Conservation (phyloP, 2,888 invertebrate species). For the Eueremaeus valkanovi region DNA sequence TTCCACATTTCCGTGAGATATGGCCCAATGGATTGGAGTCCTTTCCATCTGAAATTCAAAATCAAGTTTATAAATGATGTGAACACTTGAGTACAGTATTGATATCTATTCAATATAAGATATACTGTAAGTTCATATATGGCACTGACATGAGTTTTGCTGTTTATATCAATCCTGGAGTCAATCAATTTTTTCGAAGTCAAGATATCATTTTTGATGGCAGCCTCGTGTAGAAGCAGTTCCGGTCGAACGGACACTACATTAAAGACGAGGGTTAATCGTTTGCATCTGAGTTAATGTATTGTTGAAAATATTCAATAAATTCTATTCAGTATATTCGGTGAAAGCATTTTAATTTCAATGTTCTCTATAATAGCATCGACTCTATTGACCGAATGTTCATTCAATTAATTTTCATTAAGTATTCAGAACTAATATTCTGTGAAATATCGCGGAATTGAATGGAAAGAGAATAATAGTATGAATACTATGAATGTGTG, state of each 20-base stretch:
- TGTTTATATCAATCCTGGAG: slow-evolving; percentile 53
- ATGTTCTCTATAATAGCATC: no score
- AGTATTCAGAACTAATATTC: no score
- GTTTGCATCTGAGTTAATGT: no score
- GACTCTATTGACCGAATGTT: no score
- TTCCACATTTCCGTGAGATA: slow-evolving; percentile 52
- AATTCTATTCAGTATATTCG: no score
- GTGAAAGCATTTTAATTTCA: no score
- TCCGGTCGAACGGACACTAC: slow-evolving; percentile 49
- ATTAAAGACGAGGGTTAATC: no score
- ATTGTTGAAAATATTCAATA: no score
- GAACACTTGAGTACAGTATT: no score
- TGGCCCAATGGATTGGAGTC: slow-evolving; percentile 54
- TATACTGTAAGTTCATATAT: neutral
- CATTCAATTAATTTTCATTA: no score
- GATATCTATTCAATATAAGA: no score
- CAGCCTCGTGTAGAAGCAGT: slow-evolving; percentile 53
- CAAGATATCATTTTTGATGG: slow-evolving; percentile 52
- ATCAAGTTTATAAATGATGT: neutral
- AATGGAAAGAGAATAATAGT: neutral
- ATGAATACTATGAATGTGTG: neutral
- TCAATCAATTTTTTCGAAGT: slow-evolving; percentile 50
- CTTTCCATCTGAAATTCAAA: slow-evolving; percentile 50
- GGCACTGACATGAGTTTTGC: slow-evolving; percentile 52
- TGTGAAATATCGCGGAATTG: no score